Base-by-base conservation (phyloP, 1,140 invertebrate species). In the Lethrus apterus region DNA sequence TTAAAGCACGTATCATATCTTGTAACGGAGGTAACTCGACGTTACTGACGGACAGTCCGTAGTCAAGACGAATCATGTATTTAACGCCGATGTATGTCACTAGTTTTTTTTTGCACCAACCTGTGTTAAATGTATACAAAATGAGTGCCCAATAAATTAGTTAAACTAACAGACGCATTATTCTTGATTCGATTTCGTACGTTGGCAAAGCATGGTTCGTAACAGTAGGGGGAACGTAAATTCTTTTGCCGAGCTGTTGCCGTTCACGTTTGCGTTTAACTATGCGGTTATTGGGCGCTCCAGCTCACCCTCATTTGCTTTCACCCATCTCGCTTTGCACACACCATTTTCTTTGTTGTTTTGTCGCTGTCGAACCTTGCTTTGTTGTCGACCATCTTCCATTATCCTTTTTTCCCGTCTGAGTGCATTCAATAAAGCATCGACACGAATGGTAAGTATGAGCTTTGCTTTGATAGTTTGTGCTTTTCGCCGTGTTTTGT, bases 101-200 rank as follows among this genome's bases (percentile, higher is more conserved):
- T 65, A 42, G 63, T 65, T 67, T 31, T 51, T 55, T 53, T 52
- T 50, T 59, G 57, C 62, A 62, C 60, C 60, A 49, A 50, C 52
- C 54, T 56, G 44, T 44, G 17, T 33, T 41, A 41, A 24, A n/a
- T 64, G 59, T 62, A 50, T 47, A 50, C 35, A 52, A 23, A 21
- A 41, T 63, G 64, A 72, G 69, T 73, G 71, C 71, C 73, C 73
- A 75, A 75, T 75, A 74, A 75, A 71, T 65, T 70, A 69, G 68
- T 73, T 70, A 64, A 70, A 71, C 61, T 62, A 60, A 62, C 46
- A 54, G 53, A 63, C 60, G 11, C 4, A 26, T 29, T 11, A 13
- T 17, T 11, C n/a, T 7, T 21, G 29, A 15, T 42, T 24, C 31
- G 17, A 36, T 19, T 34, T 20, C 23, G 23, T 15, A 18, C 24